phyloP scores from a whole-genome alignment of 1,140 invertebrate species.

The Habropoda laboriosa region DNA sequence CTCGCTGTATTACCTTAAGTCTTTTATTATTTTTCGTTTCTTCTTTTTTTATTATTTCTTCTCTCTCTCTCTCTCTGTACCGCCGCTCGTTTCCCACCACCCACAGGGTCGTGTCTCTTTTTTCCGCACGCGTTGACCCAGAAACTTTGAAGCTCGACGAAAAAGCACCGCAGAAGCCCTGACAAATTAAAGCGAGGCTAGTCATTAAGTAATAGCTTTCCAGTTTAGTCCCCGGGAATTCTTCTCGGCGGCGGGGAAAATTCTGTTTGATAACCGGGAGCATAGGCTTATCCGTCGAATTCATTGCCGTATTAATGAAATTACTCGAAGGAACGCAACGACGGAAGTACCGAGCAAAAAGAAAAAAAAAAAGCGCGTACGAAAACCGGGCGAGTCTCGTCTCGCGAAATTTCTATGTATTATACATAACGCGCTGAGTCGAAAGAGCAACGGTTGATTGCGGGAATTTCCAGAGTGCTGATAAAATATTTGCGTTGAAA shows the following conservation, averaged over 20 bases:
- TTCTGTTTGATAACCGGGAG: neutral
- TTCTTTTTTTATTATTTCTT: neutral
- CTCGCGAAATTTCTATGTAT: neutral
- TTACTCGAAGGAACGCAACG: neutral
- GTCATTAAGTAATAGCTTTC: constrained; percentile 46
- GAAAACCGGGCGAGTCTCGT: neutral
- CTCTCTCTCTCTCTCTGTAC: too few species aligned
- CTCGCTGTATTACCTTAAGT: constrained; percentile 31
- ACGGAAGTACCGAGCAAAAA: neutral
- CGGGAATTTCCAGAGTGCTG: too few species aligned
- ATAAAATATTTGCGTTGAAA: too few species aligned
- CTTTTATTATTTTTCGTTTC: constrained; percentile 20
- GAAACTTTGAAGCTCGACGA: constrained; percentile 38
- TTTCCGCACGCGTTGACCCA: constrained; percentile 32
- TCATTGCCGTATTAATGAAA: constrained; percentile 25
- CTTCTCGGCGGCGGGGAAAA: neutral
- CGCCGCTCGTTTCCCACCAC: neutral
- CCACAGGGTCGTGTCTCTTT: neutral
- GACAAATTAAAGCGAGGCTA: constrained; percentile 41
- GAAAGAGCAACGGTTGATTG: too few species aligned
- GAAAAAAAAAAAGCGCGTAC: too few species aligned
- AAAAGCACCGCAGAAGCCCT: constrained; percentile 29
- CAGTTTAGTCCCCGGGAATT: neutral
- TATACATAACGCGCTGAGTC: neutral
- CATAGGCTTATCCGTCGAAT: neutral